phyloP scores from a whole-genome alignment of 2,113 vertebrate genomes.

The Aspiorhynchus laticeps region DNA sequence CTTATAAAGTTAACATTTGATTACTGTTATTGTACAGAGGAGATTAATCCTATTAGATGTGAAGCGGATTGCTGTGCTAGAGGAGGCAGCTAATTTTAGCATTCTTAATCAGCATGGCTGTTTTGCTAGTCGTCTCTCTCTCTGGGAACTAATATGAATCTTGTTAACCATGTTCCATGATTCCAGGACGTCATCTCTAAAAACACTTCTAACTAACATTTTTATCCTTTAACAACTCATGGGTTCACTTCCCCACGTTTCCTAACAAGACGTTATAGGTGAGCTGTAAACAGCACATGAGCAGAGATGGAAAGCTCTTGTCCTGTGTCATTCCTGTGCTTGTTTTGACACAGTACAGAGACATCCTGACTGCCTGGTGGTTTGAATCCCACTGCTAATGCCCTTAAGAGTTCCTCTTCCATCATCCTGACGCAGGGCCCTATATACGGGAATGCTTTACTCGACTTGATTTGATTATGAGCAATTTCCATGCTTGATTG shows the following conservation, averaged over 20 bases:
- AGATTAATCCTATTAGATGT: constrained; percentile 16
- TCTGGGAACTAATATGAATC: constrained; percentile 13
- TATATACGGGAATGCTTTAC: constrained; percentile 36
- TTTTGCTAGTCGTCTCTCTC: constrained; percentile 10
- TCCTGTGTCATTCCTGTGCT: constrained; percentile 13
- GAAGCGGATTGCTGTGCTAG: neutral
- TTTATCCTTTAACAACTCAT: neutral
- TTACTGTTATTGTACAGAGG: constrained; percentile 25
- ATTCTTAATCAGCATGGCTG: constrained; percentile 16
- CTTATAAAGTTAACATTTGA: neutral
- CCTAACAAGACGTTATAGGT: constrained; percentile 3
- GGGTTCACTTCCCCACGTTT: neutral
- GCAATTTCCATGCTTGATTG: constrained; percentile 44
- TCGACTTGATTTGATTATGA: constrained; percentile 42
- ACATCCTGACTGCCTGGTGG: constrained; percentile 15
- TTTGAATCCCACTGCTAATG: constrained; percentile 11
- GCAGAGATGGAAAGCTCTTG: neutral
- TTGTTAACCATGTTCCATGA: constrained; percentile 16
- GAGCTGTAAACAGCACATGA: neutral
- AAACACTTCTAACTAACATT: neutral
- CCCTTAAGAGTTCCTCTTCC: constrained; percentile 24
- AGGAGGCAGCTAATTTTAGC: constrained; percentile 21
- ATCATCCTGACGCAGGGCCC: constrained; percentile 11
- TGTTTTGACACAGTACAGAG: constrained; percentile 37
- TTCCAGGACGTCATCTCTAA: constrained; percentile 25